Evolutionary conservation across 2,797 vertebrate species (phyloP).

Genomic region (Halcyon leucocephala): DNA sequence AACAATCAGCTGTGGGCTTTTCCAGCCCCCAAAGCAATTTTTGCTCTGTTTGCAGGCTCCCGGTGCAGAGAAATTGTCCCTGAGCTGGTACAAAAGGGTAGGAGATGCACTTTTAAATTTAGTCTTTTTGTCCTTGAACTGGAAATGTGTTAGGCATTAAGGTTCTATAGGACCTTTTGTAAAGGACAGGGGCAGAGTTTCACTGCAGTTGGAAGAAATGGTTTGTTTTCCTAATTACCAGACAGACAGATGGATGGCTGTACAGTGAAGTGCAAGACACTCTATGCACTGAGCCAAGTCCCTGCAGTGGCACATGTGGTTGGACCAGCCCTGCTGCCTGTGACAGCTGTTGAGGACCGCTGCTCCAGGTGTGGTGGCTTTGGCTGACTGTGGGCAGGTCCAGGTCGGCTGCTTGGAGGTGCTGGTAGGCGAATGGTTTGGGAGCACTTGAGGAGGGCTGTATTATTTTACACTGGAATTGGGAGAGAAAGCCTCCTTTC

Average conservation of each 20-base stretch:
- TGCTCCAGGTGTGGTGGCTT: not conserved
- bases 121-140: not conserved
- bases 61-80: not conserved
- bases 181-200: not conserved
- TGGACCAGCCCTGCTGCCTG: not conserved
- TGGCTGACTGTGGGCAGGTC: not conserved
- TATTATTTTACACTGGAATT: not conserved
- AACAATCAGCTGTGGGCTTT: not conserved
- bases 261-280: not conserved
- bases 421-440: not conserved
- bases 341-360: not conserved
- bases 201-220: not conserved
- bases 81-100: not conserved
- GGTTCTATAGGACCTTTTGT: not conserved
- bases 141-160: not conserved
- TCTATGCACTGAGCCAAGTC: not conserved
- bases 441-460: accelerated
- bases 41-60: not conserved
- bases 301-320: not conserved
- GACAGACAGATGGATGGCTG: not conserved
- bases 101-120: not conserved
- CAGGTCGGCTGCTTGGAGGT: not conserved
- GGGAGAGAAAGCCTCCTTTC: not conserved
- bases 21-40: not conserved
- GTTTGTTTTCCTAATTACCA: not conserved